Evolutionary conservation across 2,113 vertebrate genomes (phyloP).

Genomic region (Caretta caretta): DNA sequence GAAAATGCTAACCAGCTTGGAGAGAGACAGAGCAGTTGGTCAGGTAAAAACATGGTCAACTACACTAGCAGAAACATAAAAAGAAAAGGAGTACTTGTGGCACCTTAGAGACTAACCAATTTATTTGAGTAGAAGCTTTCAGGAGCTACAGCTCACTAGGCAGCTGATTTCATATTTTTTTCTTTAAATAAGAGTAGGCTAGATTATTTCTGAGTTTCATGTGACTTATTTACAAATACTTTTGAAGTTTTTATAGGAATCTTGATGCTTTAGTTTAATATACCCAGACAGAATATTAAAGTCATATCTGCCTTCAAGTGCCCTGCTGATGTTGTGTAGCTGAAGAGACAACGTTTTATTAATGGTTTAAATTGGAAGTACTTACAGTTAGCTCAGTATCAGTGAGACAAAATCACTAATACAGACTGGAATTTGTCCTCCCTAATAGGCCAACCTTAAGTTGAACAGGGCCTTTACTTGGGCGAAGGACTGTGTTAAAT

Average conservation of each 20-base stretch:
- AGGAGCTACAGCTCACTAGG: no score
- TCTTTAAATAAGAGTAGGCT: background rate
- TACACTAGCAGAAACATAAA: background rate
- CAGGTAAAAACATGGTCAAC: slow-evolving; percentile 76
- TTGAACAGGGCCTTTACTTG: background rate
- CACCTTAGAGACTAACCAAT: no score
- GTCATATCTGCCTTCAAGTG: background rate
- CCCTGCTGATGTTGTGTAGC: background rate
- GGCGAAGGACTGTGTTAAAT: background rate
- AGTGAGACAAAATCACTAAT: background rate
- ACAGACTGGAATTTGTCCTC: background rate
- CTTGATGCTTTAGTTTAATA: background rate
- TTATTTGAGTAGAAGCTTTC: no score
- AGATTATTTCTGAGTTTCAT: background rate
- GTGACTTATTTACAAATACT: background rate
- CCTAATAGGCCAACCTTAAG: background rate
- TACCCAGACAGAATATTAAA: background rate
- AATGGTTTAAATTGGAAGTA: background rate
- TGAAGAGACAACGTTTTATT: background rate
- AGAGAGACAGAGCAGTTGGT: slow-evolving; percentile 82
- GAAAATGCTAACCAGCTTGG: slow-evolving; percentile 84
- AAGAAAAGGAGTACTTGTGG: no score
- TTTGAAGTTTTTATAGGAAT: background rate
- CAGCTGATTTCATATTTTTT: background rate
- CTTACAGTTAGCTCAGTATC: background rate